These are phyloP conservation scores for Phataginus tricuspis DNA, from an alignment of 2,797 vertebrate genomes.

Conservation along the genomic window DNA sequence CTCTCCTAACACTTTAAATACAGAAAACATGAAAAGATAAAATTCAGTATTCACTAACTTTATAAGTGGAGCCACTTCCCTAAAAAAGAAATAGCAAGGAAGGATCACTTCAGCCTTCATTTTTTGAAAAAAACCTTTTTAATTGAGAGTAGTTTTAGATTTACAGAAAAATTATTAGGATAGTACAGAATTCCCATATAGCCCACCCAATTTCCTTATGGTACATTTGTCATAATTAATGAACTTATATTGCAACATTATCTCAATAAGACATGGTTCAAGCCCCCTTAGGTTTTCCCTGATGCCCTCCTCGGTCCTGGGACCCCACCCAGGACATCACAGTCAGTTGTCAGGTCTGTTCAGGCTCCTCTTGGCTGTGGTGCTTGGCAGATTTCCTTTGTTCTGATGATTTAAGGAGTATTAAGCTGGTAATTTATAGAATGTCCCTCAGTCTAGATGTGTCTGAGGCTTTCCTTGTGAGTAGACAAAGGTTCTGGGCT, in stretches of 20 bases:
- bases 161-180: background rate
- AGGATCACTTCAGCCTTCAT: background rate
- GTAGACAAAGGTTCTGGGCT: background rate
- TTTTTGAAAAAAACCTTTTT: conserved; percentile 11
- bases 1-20: background rate
- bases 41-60: conserved; percentile 19
- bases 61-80: background rate
- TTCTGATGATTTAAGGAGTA: background rate
- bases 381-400: background rate
- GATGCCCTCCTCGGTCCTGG: background rate
- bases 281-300: background rate
- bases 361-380: background rate
- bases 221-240: background rate
- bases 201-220: background rate
- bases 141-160: conserved; percentile 1
- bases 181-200: background rate
- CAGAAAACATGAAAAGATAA: background rate
- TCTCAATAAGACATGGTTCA: background rate
- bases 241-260: background rate
- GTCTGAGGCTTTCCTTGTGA: background rate
- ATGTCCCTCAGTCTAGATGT: background rate
- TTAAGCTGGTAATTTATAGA: background rate
- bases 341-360: background rate
- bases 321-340: background rate
- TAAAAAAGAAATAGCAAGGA: conserved; percentile 35